Evolutionary conservation across 1,140 invertebrate species (phyloP).

Genomic region (Zeugodacus cucurbitae): DNA sequence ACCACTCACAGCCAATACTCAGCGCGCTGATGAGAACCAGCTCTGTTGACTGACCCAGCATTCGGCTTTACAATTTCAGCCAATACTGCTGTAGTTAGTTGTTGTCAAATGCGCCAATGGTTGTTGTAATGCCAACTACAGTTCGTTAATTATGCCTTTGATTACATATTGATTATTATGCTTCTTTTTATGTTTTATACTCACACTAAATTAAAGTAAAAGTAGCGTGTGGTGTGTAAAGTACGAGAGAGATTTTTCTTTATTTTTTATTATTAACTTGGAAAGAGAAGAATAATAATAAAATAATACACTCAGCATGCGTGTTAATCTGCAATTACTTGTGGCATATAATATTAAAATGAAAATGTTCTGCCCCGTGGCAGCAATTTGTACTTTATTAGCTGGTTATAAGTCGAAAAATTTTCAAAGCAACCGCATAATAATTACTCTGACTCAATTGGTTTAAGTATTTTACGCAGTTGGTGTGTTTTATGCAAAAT

Average conservation of each 20-base stretch:
- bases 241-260: too few species aligned
- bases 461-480: too few species aligned
- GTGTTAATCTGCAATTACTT: constrained; percentile 16
- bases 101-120: background rate
- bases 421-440: background rate
- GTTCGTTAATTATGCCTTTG: background rate
- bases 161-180: background rate
- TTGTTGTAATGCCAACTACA: background rate
- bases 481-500: too few species aligned
- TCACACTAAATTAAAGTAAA: too few species aligned
- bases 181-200: background rate
- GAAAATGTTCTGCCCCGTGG: constrained; percentile 1
- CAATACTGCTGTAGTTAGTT: background rate
- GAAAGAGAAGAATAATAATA: background rate
- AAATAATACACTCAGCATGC: background rate
- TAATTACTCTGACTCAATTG: background rate
- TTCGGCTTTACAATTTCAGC: too few species aligned
- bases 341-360: background rate
- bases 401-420: background rate
- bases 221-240: too few species aligned
- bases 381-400: background rate
- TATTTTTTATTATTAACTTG: too few species aligned
- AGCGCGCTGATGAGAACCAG: background rate
- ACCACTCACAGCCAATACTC: background rate
- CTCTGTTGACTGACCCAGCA: background rate